phyloP scores from a whole-genome alignment of 2,113 vertebrate species.

The Tretioscincus oriximinensis region DNA sequence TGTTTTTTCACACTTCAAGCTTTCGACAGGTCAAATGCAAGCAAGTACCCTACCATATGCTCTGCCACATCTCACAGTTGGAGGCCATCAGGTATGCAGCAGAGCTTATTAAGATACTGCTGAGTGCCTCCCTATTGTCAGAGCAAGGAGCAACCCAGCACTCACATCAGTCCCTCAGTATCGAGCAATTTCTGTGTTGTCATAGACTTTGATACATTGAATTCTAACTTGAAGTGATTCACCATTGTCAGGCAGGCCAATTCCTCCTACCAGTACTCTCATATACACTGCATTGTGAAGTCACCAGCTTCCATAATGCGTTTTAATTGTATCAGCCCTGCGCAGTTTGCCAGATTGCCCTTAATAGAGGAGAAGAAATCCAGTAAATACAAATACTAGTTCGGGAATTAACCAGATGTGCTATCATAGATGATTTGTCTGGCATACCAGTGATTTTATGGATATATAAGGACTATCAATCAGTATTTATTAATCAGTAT shows the following conservation, averaged over 20 bases:
- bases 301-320: neutral
- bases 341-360: slow-evolving; percentile 1
- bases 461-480: rapidly evolving
- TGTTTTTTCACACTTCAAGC: neutral
- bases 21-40: neutral
- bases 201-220: slow-evolving; percentile 16
- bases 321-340: slow-evolving; percentile 6
- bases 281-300: neutral
- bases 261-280: neutral
- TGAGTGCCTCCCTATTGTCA: slow-evolving; percentile 11
- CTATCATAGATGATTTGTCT: slow-evolving; percentile 1
- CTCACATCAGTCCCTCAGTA: slow-evolving; percentile 2
- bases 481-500: too few relatives aligned
- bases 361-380: slow-evolving; percentile 11
- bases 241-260: neutral
- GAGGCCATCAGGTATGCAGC: slow-evolving; percentile 29
- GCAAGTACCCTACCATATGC: rapidly evolving
- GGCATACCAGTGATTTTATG: slow-evolving; percentile 4
- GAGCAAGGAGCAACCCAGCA: neutral
- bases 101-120: slow-evolving; percentile 38
- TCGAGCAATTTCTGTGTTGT: slow-evolving; percentile 35
- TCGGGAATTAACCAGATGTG: neutral
- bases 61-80: rapidly evolving
- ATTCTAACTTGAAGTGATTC: slow-evolving; percentile 9
- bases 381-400: neutral